A percentile compares a stretch with the other conserved stretches of the same genome.
Evolutionary conservation across 2,113 vertebrate species (phyloP).

Genomic region (Girardinichthys multiradiatus): DNA sequence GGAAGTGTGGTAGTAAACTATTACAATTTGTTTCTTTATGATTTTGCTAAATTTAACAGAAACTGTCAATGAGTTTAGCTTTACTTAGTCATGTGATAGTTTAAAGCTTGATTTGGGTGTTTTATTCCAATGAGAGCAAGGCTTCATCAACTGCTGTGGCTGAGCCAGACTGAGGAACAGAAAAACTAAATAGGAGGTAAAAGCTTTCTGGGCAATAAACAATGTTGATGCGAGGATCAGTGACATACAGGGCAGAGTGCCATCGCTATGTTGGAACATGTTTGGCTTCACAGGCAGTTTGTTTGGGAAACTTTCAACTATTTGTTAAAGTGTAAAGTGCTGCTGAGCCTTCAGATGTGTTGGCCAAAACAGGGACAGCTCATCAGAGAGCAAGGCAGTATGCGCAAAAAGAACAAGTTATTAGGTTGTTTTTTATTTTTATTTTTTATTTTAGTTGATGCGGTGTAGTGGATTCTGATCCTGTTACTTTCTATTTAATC

Average conservation of each 20-base stretch:
- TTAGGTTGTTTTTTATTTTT: no score
- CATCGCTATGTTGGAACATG: slow-evolving; percentile 61
- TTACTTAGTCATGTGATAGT: slow-evolving; percentile 30
- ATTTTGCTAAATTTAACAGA: neutral
- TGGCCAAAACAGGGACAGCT: neutral
- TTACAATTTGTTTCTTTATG: neutral
- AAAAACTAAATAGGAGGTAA: slow-evolving; percentile 3
- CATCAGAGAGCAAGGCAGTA: neutral
- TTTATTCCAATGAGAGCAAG: slow-evolving; percentile 21
- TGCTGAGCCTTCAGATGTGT: slow-evolving; percentile 41
- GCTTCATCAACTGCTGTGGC: slow-evolving; percentile 20
- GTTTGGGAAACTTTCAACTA: slow-evolving; percentile 24
- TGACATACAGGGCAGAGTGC: slow-evolving; percentile 56
- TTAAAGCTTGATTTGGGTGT: slow-evolving; percentile 17
- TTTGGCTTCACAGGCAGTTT: slow-evolving; percentile 26
- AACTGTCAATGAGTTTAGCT: no score
- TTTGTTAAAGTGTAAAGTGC: slow-evolving; percentile 50
- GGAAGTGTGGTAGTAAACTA: neutral
- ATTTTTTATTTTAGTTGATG: neutral
- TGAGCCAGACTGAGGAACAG: slow-evolving; percentile 1
- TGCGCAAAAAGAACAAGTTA: neutral
- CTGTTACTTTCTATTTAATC: neutral
- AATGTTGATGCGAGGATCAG: slow-evolving; percentile 59
- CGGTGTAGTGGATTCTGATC: neutral
- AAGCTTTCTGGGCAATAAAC: slow-evolving; percentile 28